Evolutionary conservation across 2,888 invertebrate species (phyloP), one percentile per base, ranked within the genome.

Genomic region (Nudaria mundana): DNA sequence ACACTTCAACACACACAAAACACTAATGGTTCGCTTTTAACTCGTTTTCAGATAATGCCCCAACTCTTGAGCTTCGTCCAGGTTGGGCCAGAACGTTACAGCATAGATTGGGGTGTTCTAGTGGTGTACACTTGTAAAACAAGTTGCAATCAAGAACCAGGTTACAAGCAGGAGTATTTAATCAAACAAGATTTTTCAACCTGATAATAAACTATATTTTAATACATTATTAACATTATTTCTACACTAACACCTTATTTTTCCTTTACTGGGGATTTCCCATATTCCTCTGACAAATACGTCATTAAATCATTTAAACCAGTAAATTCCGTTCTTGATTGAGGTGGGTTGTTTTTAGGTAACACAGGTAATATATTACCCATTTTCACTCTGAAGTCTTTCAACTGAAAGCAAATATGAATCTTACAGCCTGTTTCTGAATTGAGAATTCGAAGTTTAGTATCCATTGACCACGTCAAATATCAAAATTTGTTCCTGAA

Each of bases 91-190:
- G 74, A 90, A 30, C 69, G 91, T 2, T 88, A 91, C 44, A 90
- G 89, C 62, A 84, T 98, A 31, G 98, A 99, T 80, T 98, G 97
- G 97, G 98, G 98, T 13, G 92, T 95, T 11, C 76, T 99, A 34
- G 91, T 92, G 30, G 80, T 98, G 14, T 99, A 94, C 76, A 97
- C 97, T 0, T 99, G 99, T 72, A 90, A 91, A 66, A 83, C 90
- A 11, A 96, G 94, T 76, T 99, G 98, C 70, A 75, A 75, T 44
- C 63, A 79, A 41, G 91, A 91, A 8, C 86, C 85, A 5, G 91
- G 90, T 5, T 98, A 98, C 77, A 91, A 91, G 49, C 76, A 86
- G 50, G 98, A 98, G 85, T 93, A 92, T 81, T 70, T 96, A 42
- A 93, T 94, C 85, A 97, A 96, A 83, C 98, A 98, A 85, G 96